Conservation (phyloP, 1,140 invertebrate genomes). For the Drosophila varians region DNA sequence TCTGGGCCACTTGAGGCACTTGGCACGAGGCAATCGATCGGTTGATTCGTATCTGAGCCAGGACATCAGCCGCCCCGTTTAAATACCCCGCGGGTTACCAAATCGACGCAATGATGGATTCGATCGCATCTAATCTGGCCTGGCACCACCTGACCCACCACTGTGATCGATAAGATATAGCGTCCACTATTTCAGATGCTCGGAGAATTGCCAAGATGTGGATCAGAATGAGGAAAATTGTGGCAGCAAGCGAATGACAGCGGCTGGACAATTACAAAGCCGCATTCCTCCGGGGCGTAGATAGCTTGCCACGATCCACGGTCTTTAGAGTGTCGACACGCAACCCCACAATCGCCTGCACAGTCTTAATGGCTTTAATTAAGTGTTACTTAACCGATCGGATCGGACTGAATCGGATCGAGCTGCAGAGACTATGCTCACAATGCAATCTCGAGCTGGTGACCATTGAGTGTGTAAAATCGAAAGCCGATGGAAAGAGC, state of each 20-base stretch:
- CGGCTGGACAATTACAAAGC: neutral
- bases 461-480: slow-evolving; percentile 58
- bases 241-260: neutral
- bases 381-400: slow-evolving; percentile 56
- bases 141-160: slow-evolving; percentile 8
- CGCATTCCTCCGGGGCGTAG: slow-evolving; percentile 11
- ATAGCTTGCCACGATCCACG: slow-evolving; percentile 4
- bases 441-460: slow-evolving; percentile 38
- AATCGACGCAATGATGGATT: slow-evolving; percentile 23
- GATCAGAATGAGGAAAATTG: neutral
- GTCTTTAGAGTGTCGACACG: slow-evolving; percentile 19
- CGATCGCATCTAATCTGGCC: slow-evolving; percentile 3
- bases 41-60: slow-evolving; percentile 4
- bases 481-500: slow-evolving; percentile 36
- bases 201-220: too few species aligned
- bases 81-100: neutral
- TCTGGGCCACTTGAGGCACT: neutral
- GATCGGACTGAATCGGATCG: slow-evolving; percentile 9
- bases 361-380: slow-evolving; percentile 52
- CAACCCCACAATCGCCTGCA: slow-evolving; percentile 17
- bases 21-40: neutral
- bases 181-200: too few species aligned
- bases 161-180: neutral
- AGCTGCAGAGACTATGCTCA: slow-evolving; percentile 23
- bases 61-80: neutral